phyloP scores from a whole-genome alignment of 2,888 invertebrate genomes.

The Resseliella maxima region DNA sequence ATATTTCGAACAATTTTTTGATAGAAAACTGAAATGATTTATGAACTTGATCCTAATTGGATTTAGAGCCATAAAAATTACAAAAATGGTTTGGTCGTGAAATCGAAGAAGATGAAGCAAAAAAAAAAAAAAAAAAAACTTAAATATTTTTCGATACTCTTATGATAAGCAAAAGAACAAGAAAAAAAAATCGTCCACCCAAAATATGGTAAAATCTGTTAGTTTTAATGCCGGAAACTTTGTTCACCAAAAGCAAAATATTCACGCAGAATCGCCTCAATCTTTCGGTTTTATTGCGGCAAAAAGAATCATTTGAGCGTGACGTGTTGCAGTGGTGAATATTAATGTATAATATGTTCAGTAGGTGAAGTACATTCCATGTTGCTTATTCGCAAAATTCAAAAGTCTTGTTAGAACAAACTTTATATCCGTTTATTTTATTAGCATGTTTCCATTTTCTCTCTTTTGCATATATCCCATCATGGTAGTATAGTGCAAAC shows the following conservation, averaged over 20 bases:
- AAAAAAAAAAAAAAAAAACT: background rate
- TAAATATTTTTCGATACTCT: too few species aligned
- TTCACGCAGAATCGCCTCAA: conserved; percentile 5
- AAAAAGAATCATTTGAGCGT: conserved; percentile 29
- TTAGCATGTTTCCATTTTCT: conserved; percentile 46
- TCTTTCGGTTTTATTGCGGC: background rate
- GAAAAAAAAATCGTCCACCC: too few species aligned
- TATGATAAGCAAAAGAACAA: too few species aligned
- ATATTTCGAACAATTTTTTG: background rate
- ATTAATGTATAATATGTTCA: conserved; percentile 2
- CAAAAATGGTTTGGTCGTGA: background rate
- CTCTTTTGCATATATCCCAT: background rate
- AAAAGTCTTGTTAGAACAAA: conserved; percentile 46
- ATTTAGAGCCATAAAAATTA: background rate
- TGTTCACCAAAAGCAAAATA: too few species aligned
- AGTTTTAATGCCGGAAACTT: too few species aligned
- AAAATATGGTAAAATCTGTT: too few species aligned
- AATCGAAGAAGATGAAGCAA: background rate
- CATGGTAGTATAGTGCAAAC: background rate
- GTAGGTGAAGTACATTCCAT: conserved; percentile 26
- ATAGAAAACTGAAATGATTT: conserved; percentile 27
- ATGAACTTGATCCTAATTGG: conserved; percentile 9
- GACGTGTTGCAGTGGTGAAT: conserved; percentile 30
- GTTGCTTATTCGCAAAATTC: background rate
- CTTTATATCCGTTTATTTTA: conserved; percentile 48